Conservation (phyloP, 2,888 invertebrate genomes). For the Rhogogaster chlorosoma region DNA sequence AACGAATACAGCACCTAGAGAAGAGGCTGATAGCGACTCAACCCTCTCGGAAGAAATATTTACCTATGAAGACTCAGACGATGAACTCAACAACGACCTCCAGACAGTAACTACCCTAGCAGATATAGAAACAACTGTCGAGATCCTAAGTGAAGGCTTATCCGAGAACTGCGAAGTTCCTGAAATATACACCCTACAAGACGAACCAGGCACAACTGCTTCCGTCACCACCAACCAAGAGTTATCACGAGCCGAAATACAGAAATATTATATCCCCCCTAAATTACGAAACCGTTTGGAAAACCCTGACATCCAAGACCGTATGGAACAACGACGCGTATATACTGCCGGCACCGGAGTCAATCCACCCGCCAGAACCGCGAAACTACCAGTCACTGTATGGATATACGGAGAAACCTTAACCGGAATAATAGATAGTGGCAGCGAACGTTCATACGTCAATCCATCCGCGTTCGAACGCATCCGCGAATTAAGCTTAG, state of each 20-base stretch:
- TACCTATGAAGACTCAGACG: not conserved
- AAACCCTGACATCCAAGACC: not conserved
- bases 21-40: not conserved
- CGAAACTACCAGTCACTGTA: conserved; percentile 46
- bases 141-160: not conserved
- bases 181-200: not conserved
- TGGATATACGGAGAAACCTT: conserved; percentile 48
- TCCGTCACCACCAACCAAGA: not conserved
- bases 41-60: not conserved
- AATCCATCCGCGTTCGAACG: conserved; percentile 7
- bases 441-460: conserved; percentile 32
- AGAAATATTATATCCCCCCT: not conserved
- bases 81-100: not conserved
- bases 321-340: not conserved
- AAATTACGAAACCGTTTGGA: not conserved
- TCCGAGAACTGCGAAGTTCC: not conserved
- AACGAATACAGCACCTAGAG: not conserved
- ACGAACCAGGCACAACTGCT: not conserved
- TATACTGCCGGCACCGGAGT: not conserved
- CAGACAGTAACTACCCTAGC: not conserved
- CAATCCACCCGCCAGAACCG: conserved; percentile 2
- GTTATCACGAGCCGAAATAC: not conserved
- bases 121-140: not conserved
- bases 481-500: not conserved
- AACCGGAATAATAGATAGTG: conserved; percentile 42